phyloP scores from a whole-genome alignment of 2,888 invertebrate species.

The Trilocha varians region DNA sequence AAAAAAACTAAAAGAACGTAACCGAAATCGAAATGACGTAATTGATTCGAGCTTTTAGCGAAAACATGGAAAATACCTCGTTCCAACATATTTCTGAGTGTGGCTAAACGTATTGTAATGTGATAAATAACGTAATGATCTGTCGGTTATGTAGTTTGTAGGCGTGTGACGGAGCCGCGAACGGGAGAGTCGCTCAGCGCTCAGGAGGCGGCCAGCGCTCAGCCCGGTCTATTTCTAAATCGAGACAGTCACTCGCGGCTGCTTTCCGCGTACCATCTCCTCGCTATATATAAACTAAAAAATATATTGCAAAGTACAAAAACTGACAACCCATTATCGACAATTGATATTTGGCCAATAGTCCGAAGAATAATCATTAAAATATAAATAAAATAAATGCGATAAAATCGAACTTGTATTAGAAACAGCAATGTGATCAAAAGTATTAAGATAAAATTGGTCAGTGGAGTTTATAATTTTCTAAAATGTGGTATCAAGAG shows the following conservation, averaged over 20 bases:
- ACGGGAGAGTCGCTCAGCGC: slow-evolving; percentile 13
- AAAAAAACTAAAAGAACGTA: too few species aligned
- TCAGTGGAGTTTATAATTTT: slow-evolving; percentile 12
- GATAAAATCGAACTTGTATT: background rate
- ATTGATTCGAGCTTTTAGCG: background rate
- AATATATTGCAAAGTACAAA: background rate
- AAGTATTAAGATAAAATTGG: background rate
- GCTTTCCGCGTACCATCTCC: slow-evolving; percentile 65
- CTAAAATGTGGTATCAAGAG: slow-evolving; percentile 82
- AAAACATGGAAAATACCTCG: background rate
- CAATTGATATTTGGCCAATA: background rate
- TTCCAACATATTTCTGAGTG: background rate
- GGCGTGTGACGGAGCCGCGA: slow-evolving; percentile 4
- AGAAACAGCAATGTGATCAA: background rate
- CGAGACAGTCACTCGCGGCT: slow-evolving; percentile 67
- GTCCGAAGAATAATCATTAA: background rate
- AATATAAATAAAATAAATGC: background rate
- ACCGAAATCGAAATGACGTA: background rate
- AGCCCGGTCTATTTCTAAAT: slow-evolving; percentile 72
- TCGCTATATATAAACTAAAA: slow-evolving; percentile 48
- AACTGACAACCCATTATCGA: background rate
- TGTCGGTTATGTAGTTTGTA: slow-evolving; percentile 6
- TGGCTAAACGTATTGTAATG: background rate
- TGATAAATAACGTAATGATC: slow-evolving; percentile 1
- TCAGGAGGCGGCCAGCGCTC: slow-evolving; percentile 30